phyloP scores from a whole-genome alignment of 2,888 invertebrate genomes.

The Ormyrus labotus region DNA sequence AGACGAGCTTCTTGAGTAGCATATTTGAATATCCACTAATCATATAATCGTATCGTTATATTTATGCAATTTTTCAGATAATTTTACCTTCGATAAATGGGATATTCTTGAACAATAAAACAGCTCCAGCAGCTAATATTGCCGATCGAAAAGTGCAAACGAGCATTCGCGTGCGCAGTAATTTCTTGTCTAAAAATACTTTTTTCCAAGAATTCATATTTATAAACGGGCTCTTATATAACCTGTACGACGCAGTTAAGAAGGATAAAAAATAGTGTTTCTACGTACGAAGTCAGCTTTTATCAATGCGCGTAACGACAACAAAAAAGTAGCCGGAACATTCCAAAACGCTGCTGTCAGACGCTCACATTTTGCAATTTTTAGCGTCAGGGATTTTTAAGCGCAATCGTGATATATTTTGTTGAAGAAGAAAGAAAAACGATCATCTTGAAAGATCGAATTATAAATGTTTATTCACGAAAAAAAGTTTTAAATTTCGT shows the following conservation, averaged over 20 bases:
- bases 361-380: too few relatives aligned
- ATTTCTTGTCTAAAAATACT: slow-evolving; percentile 41
- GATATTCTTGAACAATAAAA: slow-evolving; percentile 11
- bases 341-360: too few relatives aligned
- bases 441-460: too few relatives aligned
- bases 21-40: too few relatives aligned
- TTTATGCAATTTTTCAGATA: not conserved
- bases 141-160: slow-evolving; percentile 1
- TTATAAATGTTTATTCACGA: too few relatives aligned
- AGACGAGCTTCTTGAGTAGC: too few relatives aligned
- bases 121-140: slow-evolving; percentile 1
- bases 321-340: not conserved
- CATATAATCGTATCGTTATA: too few relatives aligned
- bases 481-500: too few relatives aligned
- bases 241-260: not conserved
- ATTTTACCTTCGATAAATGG: not conserved
- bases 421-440: too few relatives aligned
- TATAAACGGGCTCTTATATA: slow-evolving; percentile 40
- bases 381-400: too few relatives aligned
- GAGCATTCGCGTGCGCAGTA: not conserved
- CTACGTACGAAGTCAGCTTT: not conserved
- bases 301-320: slow-evolving; percentile 15
- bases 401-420: too few relatives aligned
- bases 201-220: slow-evolving; percentile 39
- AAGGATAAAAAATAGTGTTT: slow-evolving; percentile 12